These are phyloP conservation scores for Meloe dianella DNA, from an alignment of 2,888 invertebrate species.

Conservation along the genomic window DNA sequence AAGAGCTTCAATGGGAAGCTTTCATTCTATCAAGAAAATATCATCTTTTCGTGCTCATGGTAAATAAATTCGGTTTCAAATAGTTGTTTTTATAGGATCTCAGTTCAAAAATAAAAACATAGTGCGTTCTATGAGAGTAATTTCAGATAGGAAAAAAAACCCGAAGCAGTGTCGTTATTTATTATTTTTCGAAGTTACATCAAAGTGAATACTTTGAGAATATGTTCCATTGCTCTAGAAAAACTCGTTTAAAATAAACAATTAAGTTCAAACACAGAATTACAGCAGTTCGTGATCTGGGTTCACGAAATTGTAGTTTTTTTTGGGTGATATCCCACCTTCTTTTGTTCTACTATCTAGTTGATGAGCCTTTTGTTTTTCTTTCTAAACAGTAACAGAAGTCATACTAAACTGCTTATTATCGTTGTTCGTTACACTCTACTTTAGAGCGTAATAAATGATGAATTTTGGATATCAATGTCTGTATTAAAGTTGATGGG, in stretches of 20 bases:
- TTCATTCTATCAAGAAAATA: too few relatives aligned
- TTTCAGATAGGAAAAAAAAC: too few relatives aligned
- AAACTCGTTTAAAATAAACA: background rate
- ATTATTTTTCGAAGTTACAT: background rate
- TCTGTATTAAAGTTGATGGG: background rate
- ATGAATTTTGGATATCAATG: background rate
- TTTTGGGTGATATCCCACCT: background rate
- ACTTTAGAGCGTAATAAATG: background rate
- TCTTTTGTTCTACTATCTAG: background rate
- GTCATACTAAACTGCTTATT: too few relatives aligned
- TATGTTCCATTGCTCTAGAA: background rate
- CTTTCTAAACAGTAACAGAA: background rate
- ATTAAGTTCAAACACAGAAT: background rate
- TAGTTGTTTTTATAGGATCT: too few relatives aligned
- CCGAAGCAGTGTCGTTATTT: background rate
- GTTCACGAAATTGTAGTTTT: background rate
- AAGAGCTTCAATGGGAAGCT: background rate
- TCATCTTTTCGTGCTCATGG: too few relatives aligned
- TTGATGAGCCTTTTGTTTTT: too few relatives aligned
- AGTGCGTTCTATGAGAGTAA: background rate
- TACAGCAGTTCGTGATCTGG: background rate
- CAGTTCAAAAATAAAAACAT: background rate
- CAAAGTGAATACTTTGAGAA: background rate
- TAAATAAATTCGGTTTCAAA: too few relatives aligned
- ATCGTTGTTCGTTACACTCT: background rate